Base-by-base conservation (phyloP, 2,888 invertebrate genomes). In the Callyntrura sp. region DNA sequence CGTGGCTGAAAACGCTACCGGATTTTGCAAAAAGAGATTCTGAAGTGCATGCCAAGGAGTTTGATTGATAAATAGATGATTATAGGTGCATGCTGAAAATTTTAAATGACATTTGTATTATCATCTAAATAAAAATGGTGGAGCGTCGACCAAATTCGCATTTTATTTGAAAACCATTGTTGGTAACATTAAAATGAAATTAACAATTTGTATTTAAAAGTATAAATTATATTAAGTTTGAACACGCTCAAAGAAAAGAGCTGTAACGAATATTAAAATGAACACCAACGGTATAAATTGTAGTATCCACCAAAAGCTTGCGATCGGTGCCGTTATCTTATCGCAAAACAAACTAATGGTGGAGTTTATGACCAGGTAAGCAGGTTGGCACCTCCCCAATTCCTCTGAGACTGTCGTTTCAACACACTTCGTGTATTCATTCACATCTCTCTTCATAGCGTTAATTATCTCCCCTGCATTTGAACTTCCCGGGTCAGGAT, bases 291-390 rank as follows among this genome's bases (percentile, higher is more conserved):
- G 12, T 1, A 57, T 2, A 57, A 57, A 79, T 35, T 79, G 79
- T 3, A 57, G 9, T 17, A 81, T 81, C 5, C 5, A 81, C 81
- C 81, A 81, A 81, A 12, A 81, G 14, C 60, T 60, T 0, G 60
- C 43, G 0, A 81, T 43, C 23, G 81, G 81, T 12, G 81, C n/a
- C 0, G 60, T 2, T 1, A 81, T 28, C n/a, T 57, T 81, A 35
- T 60, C 43, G 43, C 81, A 81, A 11, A 81, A 81, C 12, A 81
- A 14, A 12, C 43, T 81, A 9, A 81, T 4, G 0, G 81, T 81
- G 1, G 57, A 35, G 43, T 81, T 60, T 0, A 81, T 43, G 1
- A 11, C 60, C 8, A 17, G 4, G 11, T 57, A 57, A 0, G 20
- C 81, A 14, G 81, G 81, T 6, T 1, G 0, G 17, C 81, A 81